Evolutionary conservation across 2,888 invertebrate genomes (phyloP), one percentile per base, ranked within the genome.

Genomic region (Melanotus villosus): DNA sequence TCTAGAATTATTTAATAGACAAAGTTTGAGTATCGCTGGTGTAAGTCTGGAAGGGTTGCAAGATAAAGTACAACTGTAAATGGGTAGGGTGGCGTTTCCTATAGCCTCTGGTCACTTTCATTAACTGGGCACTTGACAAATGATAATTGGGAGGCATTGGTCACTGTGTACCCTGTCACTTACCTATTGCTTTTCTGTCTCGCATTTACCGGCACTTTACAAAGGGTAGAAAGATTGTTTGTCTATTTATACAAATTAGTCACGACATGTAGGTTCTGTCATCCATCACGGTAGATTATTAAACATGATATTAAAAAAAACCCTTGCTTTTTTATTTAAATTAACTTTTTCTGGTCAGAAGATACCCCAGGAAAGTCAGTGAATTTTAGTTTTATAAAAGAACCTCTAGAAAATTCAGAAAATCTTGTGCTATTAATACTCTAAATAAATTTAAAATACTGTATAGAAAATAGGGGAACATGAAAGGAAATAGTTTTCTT

Each of bases 121-220:
- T 85, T 84, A 84, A 84, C 82, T 80, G 80, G 81, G 81, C 82
- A 82, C 84, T 84, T 85, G 85, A 85, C 84, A 85, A 85, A 85
- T 85, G 85, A 84, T 85, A 85, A 85, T 85, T 84, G 84, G 83
- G 79, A 81, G 78, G 80, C 79, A 84, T 85, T 84, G 84, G 85
- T 84, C 84, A 83, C 83, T 84, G 80, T 79, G 80, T 80, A 79
- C 78, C 80, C 83, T 83, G 83, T 83, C 84, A 83, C 82, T 84
- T 83, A 83, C 81, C 83, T 84, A 75, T 75, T 74, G 72, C 74
- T 74, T 73, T 70, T 66, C 74, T 75, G 76, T 80, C 82, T 77
- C 81, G 79, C 80, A 80, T 82, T 82, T 80, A 81, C 81, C 76
- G 76, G 79, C 79, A 79, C 34, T 81, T 82, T 81, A 79, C 79